These are phyloP conservation scores for Spinus pinus DNA, from an alignment of 2,797 vertebrate genomes.

Conservation along the genomic window DNA sequence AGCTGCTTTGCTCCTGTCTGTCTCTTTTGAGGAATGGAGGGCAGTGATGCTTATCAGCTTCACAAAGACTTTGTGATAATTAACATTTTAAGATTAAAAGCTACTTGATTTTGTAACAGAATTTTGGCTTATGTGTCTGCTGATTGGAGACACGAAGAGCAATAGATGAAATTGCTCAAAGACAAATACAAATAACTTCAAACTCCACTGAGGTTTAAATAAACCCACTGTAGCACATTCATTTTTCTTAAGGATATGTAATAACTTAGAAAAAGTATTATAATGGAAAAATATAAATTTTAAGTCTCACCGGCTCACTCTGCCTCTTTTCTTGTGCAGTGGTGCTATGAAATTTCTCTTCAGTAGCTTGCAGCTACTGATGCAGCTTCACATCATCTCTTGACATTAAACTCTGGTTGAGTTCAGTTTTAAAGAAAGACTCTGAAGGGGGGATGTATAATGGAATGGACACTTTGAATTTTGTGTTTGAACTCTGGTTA, in stretches of 20 bases:
- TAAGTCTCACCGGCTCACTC: not conserved
- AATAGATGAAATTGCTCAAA: not conserved
- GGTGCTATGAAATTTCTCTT: conserved; percentile 7
- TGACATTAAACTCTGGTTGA: not conserved
- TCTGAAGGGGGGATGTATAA: not conserved
- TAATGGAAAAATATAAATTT: conserved; percentile 26
- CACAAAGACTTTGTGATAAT: not conserved
- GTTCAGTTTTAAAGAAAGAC: not conserved
- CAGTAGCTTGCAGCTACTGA: not conserved
- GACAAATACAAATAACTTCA: conserved; percentile 19
- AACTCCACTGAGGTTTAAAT: conserved; percentile 14
- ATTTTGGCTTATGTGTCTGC: not conserved
- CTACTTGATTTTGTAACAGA: conserved; percentile 5
- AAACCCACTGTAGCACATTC: not conserved
- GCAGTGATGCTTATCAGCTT: not conserved
- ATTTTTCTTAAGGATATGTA: conserved; percentile 9
- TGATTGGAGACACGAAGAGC: not conserved
- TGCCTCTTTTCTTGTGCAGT: not conserved
- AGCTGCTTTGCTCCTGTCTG: not conserved
- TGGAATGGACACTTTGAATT: not conserved
- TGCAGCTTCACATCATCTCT: not conserved
- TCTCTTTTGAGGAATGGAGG: not conserved
- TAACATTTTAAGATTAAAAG: conserved; percentile 17
- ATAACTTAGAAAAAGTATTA: conserved; percentile 8
- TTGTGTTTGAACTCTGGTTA: not conserved